Percentiles rank a stretch among this genome's conserved stretches.
Evolutionary conservation across 2,888 invertebrate species (phyloP).

Genomic region (Gymnoscelis rufifasciata): DNA sequence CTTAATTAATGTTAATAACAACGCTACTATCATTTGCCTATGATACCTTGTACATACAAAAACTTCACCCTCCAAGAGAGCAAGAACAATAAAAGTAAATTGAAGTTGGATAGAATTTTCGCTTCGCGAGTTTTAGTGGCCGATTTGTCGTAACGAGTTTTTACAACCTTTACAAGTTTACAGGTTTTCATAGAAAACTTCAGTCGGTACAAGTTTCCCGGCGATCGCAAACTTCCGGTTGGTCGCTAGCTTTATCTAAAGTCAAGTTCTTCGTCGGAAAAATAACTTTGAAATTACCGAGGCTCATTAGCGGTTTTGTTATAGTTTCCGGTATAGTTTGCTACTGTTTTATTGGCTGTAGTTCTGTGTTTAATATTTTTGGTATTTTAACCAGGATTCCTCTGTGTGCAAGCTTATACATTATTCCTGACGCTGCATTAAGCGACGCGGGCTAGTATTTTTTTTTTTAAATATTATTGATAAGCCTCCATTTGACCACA

Average conservation of each 20-base stretch:
- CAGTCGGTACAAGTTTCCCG: constrained; percentile 44
- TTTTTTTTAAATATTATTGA: too few species aligned
- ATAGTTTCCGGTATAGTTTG: neutral
- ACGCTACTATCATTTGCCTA: too few species aligned
- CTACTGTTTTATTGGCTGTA: neutral
- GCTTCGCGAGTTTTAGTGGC: constrained; percentile 76
- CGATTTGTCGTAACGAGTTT: constrained; percentile 77
- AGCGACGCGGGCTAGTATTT: too few species aligned
- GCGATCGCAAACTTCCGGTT: constrained; percentile 40
- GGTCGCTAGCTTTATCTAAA: constrained; percentile 20
- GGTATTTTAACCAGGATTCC: too few species aligned
- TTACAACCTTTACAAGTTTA: constrained; percentile 73
- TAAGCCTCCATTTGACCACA: too few species aligned
- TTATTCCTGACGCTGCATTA: too few species aligned
- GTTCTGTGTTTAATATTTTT: too few species aligned
- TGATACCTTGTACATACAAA: constrained; percentile 33
- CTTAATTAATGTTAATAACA: too few species aligned
- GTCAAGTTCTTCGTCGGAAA: constrained; percentile 10
- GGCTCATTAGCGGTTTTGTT: constrained; percentile 6
- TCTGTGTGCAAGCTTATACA: too few species aligned
- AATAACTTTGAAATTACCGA: constrained; percentile 8
- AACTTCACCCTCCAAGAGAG: constrained; percentile 58
- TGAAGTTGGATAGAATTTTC: constrained; percentile 77
- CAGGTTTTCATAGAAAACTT: constrained; percentile 58
- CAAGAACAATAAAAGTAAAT: constrained; percentile 77